These are phyloP conservation scores for Labeo catla DNA, from an alignment of 2,113 vertebrate genomes.

Conservation along the genomic window DNA sequence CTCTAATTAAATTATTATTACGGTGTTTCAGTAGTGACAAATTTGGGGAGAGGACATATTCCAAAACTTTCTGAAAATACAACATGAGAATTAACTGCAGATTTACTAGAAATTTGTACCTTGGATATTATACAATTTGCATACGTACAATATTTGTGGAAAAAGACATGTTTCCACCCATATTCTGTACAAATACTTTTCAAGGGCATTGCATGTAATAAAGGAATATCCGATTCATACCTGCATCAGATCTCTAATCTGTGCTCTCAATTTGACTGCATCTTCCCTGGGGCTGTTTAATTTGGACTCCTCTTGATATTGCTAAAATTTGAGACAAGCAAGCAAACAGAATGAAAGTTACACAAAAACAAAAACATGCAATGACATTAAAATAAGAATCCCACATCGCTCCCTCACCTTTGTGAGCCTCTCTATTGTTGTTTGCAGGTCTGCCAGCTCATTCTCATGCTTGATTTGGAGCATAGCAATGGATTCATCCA, in stretches of 20 bases:
- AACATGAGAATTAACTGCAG: too few species aligned
- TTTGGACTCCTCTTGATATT: conserved; percentile 69
- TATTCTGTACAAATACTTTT: background rate
- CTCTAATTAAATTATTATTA: too few species aligned
- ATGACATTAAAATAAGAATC: background rate
- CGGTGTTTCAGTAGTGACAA: too few species aligned
- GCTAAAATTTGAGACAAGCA: background rate
- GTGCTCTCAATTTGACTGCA: conserved; percentile 63
- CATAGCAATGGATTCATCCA: conserved; percentile 65
- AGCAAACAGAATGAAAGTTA: background rate
- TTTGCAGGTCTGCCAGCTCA: conserved; percentile 71
- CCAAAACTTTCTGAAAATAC: too few species aligned
- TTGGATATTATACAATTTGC: too few species aligned
- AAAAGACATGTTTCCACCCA: too few species aligned
- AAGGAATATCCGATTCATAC: conserved; percentile 50
- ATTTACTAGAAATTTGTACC: too few species aligned
- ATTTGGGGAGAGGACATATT: too few species aligned
- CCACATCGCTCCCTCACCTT: conserved; percentile 61
- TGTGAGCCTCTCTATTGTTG: conserved; percentile 68
- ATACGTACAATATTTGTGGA: too few species aligned
- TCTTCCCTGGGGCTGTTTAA: conserved; percentile 68
- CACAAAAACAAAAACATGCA: background rate
- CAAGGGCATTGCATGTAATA: background rate
- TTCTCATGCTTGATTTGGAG: conserved; percentile 72
- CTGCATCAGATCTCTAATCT: conserved; percentile 67